A percentile compares a stretch with the other conserved stretches of the same genome.
Conservation (phyloP, 1,140 invertebrate genomes). For the Diabrotica virgifera region DNA sequence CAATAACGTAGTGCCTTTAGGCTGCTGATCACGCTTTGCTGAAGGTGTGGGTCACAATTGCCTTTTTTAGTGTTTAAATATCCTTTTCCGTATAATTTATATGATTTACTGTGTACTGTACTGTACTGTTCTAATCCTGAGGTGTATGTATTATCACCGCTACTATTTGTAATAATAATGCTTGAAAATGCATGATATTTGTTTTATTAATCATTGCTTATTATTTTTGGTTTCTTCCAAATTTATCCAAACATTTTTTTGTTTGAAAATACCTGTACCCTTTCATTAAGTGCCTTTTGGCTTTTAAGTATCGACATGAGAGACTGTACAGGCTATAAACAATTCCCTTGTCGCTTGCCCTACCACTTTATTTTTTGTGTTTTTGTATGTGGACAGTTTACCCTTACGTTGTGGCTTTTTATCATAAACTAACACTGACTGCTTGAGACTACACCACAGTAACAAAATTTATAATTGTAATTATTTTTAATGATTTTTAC, state of each 20-base stretch:
- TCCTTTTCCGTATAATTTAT: constrained; percentile 39
- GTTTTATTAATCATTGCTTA: constrained; percentile 77
- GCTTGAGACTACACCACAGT: constrained; percentile 7
- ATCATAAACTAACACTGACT: constrained; percentile 25
- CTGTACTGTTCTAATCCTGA: constrained; percentile 56
- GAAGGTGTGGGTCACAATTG: constrained; percentile 44
- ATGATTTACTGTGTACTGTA: constrained; percentile 59
- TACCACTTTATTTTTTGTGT: constrained; percentile 41
- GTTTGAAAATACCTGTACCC: constrained; percentile 10
- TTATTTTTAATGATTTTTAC: too few relatives aligned
- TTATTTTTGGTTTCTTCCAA: constrained; percentile 55
- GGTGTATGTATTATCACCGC: constrained; percentile 54
- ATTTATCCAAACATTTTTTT: constrained; percentile 27
- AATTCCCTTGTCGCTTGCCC: constrained; percentile 25
- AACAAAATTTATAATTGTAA: too few relatives aligned
- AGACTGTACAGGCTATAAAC: constrained; percentile 29
- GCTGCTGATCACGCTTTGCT: constrained; percentile 48
- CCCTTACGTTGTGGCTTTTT: constrained; percentile 23
- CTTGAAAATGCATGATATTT: constrained; percentile 83
- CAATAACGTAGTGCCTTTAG: constrained; percentile 49
- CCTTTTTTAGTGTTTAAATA: constrained; percentile 39
- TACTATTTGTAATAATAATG: constrained; percentile 83
- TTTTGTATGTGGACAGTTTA: constrained; percentile 27
- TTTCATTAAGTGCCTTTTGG: constrained; percentile 14
- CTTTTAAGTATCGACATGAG: constrained; percentile 15